These are phyloP conservation scores for Drosophila helvetica DNA, from an alignment of 2,888 invertebrate species.

Conservation along the genomic window DNA sequence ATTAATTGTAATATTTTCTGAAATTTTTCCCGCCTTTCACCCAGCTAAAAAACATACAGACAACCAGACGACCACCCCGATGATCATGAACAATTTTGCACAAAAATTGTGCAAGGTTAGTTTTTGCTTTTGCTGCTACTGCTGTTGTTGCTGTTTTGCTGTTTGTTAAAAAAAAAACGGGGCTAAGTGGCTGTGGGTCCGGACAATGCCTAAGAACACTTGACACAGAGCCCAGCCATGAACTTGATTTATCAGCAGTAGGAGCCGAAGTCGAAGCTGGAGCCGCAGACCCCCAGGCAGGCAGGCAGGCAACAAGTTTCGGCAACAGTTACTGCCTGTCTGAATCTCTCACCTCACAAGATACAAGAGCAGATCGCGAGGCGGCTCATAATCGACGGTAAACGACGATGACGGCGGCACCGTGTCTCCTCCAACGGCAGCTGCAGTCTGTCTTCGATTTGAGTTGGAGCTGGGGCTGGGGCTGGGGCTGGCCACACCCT, in stretches of 20 bases:
- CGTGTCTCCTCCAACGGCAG: constrained; percentile 68
- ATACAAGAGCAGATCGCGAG: constrained; percentile 87
- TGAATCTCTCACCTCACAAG: constrained; percentile 86
- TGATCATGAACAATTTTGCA: constrained; percentile 20
- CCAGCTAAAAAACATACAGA: background rate
- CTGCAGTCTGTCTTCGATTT: constrained; percentile 34
- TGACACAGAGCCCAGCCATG: constrained; percentile 70
- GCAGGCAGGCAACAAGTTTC: constrained; percentile 19
- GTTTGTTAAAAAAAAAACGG: background rate
- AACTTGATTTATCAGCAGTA: constrained; percentile 72
- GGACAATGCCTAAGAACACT: constrained; percentile 65
- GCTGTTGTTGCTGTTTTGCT: constrained; percentile 13
- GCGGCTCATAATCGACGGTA: constrained; percentile 85
- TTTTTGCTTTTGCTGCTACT: constrained; percentile 35
- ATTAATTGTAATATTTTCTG: background rate
- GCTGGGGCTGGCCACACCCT: constrained; percentile 32
- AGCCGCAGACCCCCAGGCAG: constrained; percentile 4
- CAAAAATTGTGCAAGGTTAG: constrained; percentile 70
- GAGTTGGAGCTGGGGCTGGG: constrained; percentile 19
- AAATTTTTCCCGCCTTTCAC: constrained; percentile 11
- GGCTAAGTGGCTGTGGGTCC: constrained; percentile 45
- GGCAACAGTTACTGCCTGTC: constrained; percentile 13
- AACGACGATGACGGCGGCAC: constrained; percentile 57
- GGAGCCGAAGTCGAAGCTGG: constrained; percentile 5
- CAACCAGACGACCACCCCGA: constrained; percentile 21